These are phyloP conservation scores for Herpetotheres cachinnans DNA, from an alignment of 2,113 vertebrate species.

Conservation along the genomic window DNA sequence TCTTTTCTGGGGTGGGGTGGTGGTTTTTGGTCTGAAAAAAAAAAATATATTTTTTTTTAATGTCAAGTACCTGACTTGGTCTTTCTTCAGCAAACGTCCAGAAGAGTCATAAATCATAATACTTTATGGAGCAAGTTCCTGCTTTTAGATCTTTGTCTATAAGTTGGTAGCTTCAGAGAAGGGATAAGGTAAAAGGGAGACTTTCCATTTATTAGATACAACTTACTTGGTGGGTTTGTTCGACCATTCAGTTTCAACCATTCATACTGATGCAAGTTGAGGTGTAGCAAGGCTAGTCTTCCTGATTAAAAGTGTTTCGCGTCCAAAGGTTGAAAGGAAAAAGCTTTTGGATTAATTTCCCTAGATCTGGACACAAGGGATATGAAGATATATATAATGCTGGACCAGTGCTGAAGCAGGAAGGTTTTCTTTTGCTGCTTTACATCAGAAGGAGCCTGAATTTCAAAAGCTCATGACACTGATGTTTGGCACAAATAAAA, in stretches of 20 bases:
- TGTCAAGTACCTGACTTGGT: background rate
- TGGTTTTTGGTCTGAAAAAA: rapidly evolving
- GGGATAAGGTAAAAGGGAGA: background rate
- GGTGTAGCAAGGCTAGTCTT: background rate
- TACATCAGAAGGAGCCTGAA: background rate
- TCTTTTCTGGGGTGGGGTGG: rapidly evolving
- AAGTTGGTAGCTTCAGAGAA: background rate
- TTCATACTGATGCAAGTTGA: background rate
- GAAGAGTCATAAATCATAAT: background rate
- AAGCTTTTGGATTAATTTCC: background rate
- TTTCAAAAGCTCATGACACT: background rate
- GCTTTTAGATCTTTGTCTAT: background rate
- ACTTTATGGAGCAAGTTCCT: background rate
- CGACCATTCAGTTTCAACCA: background rate
- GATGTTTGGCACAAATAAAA: background rate
- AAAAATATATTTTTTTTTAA: no score
- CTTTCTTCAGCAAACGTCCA: background rate
- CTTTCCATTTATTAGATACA: background rate
- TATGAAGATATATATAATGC: background rate
- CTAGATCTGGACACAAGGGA: background rate
- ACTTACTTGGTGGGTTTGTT: background rate
- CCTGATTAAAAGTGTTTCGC: background rate
- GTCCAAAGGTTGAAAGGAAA: background rate
- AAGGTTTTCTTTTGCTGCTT: background rate
- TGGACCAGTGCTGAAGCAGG: background rate